phyloP scores from a whole-genome alignment of 2,888 invertebrate species.

The Cloeon dipterum region DNA sequence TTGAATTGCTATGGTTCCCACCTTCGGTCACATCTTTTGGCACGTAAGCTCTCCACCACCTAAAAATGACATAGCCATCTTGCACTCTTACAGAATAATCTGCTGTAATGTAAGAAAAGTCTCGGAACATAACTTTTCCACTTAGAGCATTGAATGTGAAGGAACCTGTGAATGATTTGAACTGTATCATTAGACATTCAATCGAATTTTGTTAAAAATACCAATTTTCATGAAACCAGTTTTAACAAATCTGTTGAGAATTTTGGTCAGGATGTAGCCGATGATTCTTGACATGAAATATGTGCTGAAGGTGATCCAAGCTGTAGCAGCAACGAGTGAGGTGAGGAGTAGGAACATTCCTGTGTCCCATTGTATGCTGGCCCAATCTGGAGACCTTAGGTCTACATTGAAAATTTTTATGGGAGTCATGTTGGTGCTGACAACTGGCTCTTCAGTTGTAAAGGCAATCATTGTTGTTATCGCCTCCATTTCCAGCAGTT shows the following conservation, averaged over 20 bases:
- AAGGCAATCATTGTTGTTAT: too few relatives aligned
- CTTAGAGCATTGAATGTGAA: constrained; percentile 86
- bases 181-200: not conserved
- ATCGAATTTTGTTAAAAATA: constrained; percentile 23
- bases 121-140: constrained; percentile 96
- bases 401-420: too few relatives aligned
- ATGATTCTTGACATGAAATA: constrained; percentile 86
- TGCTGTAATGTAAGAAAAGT: constrained; percentile 80
- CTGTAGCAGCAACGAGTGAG: constrained; percentile 58
- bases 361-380: constrained; percentile 55
- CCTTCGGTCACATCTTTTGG: constrained; percentile 91
- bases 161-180: constrained; percentile 38
- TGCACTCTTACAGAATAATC: constrained; percentile 84
- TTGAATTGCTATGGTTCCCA: constrained; percentile 15
- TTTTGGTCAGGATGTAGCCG: constrained; percentile 71
- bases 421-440: too few relatives aligned
- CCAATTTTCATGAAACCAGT: constrained; percentile 79
- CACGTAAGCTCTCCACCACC: constrained; percentile 93
- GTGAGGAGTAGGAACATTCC: constrained; percentile 53
- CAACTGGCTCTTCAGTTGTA: too few relatives aligned
- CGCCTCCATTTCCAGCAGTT: too few relatives aligned
- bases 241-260: constrained; percentile 66
- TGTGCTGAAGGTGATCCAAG: constrained; percentile 84
- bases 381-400: too few relatives aligned
- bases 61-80: constrained; percentile 91